These are phyloP conservation scores for Bombycilla garrulus DNA, from an alignment of 2,113 vertebrate genomes.

Conservation along the genomic window DNA sequence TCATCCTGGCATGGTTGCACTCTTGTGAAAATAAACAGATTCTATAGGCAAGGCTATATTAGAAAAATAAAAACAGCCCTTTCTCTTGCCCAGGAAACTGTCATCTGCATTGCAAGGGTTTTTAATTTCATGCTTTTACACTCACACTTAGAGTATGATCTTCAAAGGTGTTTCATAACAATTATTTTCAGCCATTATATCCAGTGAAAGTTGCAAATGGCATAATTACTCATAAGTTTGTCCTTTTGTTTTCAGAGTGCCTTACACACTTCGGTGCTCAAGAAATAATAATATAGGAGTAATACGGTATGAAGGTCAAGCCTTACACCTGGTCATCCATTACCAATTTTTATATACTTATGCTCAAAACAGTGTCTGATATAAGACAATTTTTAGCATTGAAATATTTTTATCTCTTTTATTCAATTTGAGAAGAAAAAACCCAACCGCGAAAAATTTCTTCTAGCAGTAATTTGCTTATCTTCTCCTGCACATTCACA, in stretches of 20 bases:
- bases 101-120: not conserved
- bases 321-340: not conserved
- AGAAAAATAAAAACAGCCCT: not conserved
- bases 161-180: not conserved
- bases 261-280: not conserved
- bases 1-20: not conserved
- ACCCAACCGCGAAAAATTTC: not conserved
- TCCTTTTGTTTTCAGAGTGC: not conserved
- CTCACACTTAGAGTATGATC: not conserved
- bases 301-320: not conserved
- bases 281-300: not conserved
- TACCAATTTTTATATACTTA: not conserved
- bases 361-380: not conserved
- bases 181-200: constrained; percentile 16
- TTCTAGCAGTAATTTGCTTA: not conserved
- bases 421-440: not conserved
- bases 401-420: not conserved
- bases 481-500: not conserved
- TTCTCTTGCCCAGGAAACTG: constrained; percentile 20
- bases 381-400: not conserved
- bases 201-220: not conserved
- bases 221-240: constrained; percentile 5
- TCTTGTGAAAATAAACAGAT: not conserved
- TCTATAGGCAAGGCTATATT: not conserved
- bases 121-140: not conserved